Evolutionary conservation across 2,113 vertebrate genomes (phyloP), one percentile per base, ranked within the genome.

Genomic region (Corapipo altera): DNA sequence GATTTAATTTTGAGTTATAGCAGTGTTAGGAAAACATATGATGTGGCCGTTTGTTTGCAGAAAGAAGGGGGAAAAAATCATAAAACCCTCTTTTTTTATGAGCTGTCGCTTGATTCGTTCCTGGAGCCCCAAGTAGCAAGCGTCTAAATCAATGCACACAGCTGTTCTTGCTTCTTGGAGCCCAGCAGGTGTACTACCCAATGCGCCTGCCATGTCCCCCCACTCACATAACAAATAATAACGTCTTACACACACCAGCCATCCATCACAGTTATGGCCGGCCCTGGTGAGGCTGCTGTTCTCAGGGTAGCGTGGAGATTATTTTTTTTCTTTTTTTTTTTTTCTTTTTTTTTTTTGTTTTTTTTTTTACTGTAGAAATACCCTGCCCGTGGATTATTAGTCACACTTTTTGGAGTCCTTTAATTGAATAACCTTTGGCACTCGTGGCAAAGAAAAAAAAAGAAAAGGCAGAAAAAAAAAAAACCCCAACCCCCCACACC

Each of bases 221-320:
- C 98, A 98, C 98, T 99, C 99, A 99, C 98, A 98, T 98, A 98
- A 99, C 99, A 99, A 99, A 99, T 99, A 99, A 99, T 99, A 99
- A 99, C 88, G 97, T 98, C 98, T 98, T 98, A 97, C 98, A 98
- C 99, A 99, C 98, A 99, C 98, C 97, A 98, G 97, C 98, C 96
- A 99, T 99, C 98, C 98, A 99, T 99, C 99, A 99, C 98, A 94
- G 98, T 99, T 99, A 99, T 98, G 97, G 98, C 98, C 86, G 39
- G 96, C 96, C 98, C 98, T 98, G 69, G 67, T 95, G 98, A 98
- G 98, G 98, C 97, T 43, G 59, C 89, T 61, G 85, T 97, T 97
- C 97, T 96, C 97, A 97, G 97, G 95, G 95, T 93, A 93, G 96
- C 12, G 0, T 58, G 88, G 91, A 52, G 59, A 85, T 93, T 85